Base-by-base conservation (phyloP, 2,113 vertebrate genomes). In the Myotis lucifugus region DNA sequence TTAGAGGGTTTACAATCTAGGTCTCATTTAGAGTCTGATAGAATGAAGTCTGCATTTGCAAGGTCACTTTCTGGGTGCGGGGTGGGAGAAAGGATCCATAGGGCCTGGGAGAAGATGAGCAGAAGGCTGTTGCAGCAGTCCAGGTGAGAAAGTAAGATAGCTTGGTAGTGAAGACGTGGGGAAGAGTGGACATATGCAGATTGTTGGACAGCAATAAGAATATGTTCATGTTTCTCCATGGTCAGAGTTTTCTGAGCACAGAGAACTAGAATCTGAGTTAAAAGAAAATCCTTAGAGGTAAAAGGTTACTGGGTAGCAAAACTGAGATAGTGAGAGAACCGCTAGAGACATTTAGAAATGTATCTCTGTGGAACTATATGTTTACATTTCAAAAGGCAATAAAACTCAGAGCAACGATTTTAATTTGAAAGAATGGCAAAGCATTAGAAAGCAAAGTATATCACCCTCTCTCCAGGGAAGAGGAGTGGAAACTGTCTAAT, bases 371-470 rank as follows among this genome's bases (percentile, higher is more conserved):
- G 61, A 90, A 46, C 32, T 77, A 11, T 40, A 25, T 64, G 61
- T 77, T 90, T 93, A 76, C 37, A 82, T 83, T 95, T 95, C 90
- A 96, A 86, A 93, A 32, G 50, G 25, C 61, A 74, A 11, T 76
- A 52, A 70, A 92, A 90, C 50, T 85, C 32, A 86, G 42, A 87
- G 12, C 21, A 77, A 11, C 19, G 7, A 90, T 93, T 95, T 90
- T 61, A 52, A 86, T 87, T 93, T 32, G 7, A 54, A 76, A 96
- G 34, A 25, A 64, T 42, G 69, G 32, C n/a, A 70, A 96, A 61
- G 76, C 25, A 37, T 83, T 77, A 40, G 56, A 79, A 91, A 84
- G 66, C 42, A 84, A 74, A 86, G 40, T 85, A 29, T 59, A 59
- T 59, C 4, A 18, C 6, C 11, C 29, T 70, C 14, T 78, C 13